Evolutionary conservation across 2,888 invertebrate species (phyloP).

Genomic region (Chesias legatella): DNA sequence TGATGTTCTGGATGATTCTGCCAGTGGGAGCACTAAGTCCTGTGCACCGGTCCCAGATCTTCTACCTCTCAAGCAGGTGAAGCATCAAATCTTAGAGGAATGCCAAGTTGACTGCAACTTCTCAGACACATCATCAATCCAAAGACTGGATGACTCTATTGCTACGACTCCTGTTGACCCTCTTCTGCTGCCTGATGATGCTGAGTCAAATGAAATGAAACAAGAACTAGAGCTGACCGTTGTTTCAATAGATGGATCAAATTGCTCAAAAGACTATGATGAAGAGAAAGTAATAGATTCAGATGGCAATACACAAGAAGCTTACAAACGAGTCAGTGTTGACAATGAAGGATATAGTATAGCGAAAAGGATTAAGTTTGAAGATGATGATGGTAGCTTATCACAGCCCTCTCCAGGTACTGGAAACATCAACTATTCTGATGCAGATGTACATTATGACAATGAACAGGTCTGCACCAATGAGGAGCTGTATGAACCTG

Average conservation of each 20-base stretch:
- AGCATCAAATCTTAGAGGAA: constrained; percentile 66
- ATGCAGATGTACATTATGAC: constrained; percentile 51
- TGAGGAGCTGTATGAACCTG: constrained; percentile 57
- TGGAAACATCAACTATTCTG: constrained; percentile 50
- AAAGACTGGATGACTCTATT: constrained; percentile 65
- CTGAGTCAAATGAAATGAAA: constrained; percentile 59
- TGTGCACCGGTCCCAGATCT: constrained; percentile 69
- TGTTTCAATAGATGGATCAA: constrained; percentile 64
- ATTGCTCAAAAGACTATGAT: constrained; percentile 54
- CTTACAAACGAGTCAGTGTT: constrained; percentile 62
- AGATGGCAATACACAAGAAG: constrained; percentile 49
- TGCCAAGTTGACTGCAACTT: constrained; percentile 69
- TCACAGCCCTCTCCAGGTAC: constrained; percentile 37
- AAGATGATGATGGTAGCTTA: constrained; percentile 53
- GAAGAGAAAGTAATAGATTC: constrained; percentile 52
- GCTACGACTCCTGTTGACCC: constrained; percentile 71
- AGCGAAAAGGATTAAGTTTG: constrained; percentile 64
- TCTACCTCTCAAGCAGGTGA: constrained; percentile 64
- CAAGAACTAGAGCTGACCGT: constrained; percentile 64
- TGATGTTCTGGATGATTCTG: constrained; percentile 52
- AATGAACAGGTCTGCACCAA: constrained; percentile 54
- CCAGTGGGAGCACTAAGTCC: constrained; percentile 47
- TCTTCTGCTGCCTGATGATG: constrained; percentile 58
- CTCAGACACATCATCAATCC: constrained; percentile 62
- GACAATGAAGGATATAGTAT: constrained; percentile 51